These are phyloP conservation scores for Alectoris magna DNA, from an alignment of 2,797 vertebrate species.

Conservation along the genomic window DNA sequence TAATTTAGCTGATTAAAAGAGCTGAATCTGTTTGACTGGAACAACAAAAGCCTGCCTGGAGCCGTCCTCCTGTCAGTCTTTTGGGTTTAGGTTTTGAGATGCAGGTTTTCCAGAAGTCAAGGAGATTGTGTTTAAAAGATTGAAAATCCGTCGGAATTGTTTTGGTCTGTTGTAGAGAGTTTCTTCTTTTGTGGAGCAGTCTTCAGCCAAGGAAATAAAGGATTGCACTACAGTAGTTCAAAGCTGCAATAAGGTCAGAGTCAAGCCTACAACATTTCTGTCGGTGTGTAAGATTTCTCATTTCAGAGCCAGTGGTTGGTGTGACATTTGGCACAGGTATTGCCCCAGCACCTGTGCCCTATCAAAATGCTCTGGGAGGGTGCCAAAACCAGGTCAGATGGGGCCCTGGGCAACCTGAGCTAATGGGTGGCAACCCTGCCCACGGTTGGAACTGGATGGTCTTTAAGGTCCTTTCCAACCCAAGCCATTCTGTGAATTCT, in stretches of 20 bases:
- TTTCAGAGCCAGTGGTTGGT: not conserved
- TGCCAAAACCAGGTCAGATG: not conserved
- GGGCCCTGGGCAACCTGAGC: not conserved
- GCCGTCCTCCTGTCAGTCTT: not conserved
- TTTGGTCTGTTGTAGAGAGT: not conserved
- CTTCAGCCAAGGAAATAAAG: not conserved
- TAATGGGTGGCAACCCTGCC: not conserved
- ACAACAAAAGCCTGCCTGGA: not conserved
- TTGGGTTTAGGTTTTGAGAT: not conserved
- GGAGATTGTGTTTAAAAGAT: not conserved
- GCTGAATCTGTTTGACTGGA: not conserved
- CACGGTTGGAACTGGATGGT: not conserved
- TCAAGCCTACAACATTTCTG: not conserved
- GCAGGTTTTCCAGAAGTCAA: not conserved
- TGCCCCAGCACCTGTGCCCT: fast-evolving
- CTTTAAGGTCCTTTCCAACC: not conserved
- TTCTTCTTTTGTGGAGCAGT: not conserved
- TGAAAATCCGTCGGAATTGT: not conserved
- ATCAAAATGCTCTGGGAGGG: not conserved
- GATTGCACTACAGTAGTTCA: not conserved
- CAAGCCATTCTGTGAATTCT: not conserved
- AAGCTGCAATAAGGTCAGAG: not conserved
- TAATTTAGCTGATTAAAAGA: not conserved
- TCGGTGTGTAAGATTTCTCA: not conserved
- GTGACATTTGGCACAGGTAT: not conserved